phyloP scores from a whole-genome alignment of 2,797 vertebrate species.

The Hydrophis major region DNA sequence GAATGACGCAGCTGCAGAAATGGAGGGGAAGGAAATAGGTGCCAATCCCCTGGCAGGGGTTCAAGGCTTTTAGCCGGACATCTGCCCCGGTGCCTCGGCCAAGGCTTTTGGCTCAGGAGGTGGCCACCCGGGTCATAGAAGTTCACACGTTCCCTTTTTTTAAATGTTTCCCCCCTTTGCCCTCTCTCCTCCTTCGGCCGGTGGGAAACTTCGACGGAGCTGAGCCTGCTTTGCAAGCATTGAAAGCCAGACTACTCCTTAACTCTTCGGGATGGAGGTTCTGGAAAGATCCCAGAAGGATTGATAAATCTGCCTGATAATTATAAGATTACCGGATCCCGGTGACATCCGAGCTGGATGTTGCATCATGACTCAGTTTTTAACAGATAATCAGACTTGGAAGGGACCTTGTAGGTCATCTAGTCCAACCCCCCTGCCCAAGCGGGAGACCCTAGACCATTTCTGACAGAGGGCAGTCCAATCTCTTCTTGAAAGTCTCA shows the following conservation, averaged over 20 bases:
- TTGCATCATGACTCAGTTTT: neutral
- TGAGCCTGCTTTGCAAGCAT: neutral
- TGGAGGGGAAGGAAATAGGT: neutral
- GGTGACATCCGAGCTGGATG: neutral
- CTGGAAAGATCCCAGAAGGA: neutral
- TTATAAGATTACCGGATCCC: neutral
- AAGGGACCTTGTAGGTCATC: too few species aligned
- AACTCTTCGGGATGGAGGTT: neutral
- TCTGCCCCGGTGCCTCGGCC: neutral
- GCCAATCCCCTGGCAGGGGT: neutral
- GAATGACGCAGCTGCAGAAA: neutral
- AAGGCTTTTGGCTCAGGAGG: neutral
- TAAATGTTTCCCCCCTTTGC: too few species aligned
- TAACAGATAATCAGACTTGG: too few species aligned
- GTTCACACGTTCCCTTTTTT: neutral
- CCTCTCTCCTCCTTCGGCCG: neutral
- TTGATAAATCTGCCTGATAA: neutral
- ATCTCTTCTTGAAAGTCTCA: too few species aligned
- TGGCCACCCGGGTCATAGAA: neutral
- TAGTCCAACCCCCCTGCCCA: too few species aligned
- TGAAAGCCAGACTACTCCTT: neutral
- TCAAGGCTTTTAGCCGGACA: neutral
- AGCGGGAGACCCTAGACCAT: too few species aligned
- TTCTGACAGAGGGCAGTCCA: too few species aligned
- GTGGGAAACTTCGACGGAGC: neutral